Percentiles rank a stretch among this genome's conserved stretches.
phyloP scores from a whole-genome alignment of 2,113 vertebrate genomes.

The Notothenia rossii region DNA sequence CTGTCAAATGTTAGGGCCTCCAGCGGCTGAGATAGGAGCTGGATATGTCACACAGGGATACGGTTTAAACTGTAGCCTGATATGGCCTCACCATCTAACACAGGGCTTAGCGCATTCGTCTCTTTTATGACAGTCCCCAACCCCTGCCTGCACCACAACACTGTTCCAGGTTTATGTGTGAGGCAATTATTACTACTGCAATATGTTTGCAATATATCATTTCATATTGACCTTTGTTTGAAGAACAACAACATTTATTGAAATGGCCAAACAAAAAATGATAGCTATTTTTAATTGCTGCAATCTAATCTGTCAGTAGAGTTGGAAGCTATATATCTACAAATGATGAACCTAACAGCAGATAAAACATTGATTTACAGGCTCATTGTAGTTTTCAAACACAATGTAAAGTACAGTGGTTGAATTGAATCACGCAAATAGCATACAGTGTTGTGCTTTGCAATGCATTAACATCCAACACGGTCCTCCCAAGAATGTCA shows the following conservation, averaged over 20 bases:
- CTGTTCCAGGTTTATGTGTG: conserved; percentile 48
- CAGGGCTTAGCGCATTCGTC: conserved; percentile 71
- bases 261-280: background rate
- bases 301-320: background rate
- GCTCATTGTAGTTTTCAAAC: background rate
- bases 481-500: background rate
- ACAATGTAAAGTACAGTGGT: background rate
- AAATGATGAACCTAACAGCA: background rate
- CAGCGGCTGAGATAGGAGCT: conserved; percentile 69
- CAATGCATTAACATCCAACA: background rate
- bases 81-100: conserved; percentile 58
- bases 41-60: conserved; percentile 64
- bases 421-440: background rate
- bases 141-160: conserved; percentile 12
- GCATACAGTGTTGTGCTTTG: background rate
- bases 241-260: background rate
- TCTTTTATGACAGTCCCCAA: conserved; percentile 68
- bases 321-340: background rate
- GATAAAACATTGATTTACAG: background rate
- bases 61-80: conserved; percentile 75
- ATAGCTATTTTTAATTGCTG: background rate
- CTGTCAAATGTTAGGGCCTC: conserved; percentile 76
- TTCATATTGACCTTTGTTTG: background rate
- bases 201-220: conserved; percentile 36
- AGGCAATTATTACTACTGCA: conserved; percentile 2